Percentiles rank a stretch among this genome's conserved stretches.
phyloP scores from a whole-genome alignment of 1,140 invertebrate genomes.

The Eumeta japonica region DNA sequence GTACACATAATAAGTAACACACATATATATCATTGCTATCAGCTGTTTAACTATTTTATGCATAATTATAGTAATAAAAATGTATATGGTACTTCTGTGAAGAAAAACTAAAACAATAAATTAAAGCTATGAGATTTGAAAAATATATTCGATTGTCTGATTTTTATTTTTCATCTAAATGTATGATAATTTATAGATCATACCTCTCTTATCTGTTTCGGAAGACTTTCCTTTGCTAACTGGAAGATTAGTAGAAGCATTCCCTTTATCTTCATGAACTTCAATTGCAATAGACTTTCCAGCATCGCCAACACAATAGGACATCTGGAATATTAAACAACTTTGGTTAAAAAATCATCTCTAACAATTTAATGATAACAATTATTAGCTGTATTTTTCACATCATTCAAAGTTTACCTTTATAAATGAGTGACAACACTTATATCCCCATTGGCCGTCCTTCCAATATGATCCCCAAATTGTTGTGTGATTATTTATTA shows the following conservation, averaged over 20 bases:
- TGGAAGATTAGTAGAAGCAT: no score
- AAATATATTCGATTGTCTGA: conserved; percentile 5
- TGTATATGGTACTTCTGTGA: no score
- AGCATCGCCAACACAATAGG: conserved; percentile 82
- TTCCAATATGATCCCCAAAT: conserved; percentile 97
- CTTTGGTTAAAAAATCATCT: neutral
- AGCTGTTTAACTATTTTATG: conserved; percentile 9
- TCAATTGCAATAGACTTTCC: conserved; percentile 60
- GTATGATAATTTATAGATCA: no score
- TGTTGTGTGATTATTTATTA: conserved; percentile 87
- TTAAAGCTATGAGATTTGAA: conserved; percentile 10
- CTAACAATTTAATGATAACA: neutral
- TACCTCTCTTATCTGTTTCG: no score
- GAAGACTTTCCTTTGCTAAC: no score
- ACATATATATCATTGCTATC: conserved; percentile 11
- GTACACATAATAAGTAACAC: neutral
- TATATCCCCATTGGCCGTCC: conserved; percentile 90
- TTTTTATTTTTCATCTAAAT: no score
- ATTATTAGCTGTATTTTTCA: neutral
- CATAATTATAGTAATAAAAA: no score
- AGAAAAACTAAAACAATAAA: no score
- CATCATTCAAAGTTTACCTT: conserved; percentile 62
- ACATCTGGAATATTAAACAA: conserved; percentile 61
- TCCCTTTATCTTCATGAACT: conserved; percentile 24
- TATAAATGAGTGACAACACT: conserved; percentile 92